Conservation (phyloP, 1,140 invertebrate genomes). For the Meloidogyne chitwoodi region DNA sequence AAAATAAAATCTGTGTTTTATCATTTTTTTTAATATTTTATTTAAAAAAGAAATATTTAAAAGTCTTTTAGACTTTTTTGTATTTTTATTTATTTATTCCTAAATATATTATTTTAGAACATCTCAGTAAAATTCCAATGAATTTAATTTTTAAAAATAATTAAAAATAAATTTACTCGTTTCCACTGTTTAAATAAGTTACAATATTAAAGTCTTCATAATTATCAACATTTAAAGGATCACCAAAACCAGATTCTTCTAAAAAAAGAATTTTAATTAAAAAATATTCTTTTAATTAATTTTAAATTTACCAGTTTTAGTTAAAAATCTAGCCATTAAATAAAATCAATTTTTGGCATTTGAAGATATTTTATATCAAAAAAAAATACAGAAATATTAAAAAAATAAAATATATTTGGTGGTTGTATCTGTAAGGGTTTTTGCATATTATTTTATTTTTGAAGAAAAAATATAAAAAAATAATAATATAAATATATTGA, state of each 20-base stretch:
- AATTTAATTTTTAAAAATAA: too few relatives aligned
- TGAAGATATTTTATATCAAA: not conserved
- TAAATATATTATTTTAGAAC: too few relatives aligned
- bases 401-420: not conserved
- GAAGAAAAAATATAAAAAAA: too few relatives aligned
- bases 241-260: constrained; percentile 51
- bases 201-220: constrained; percentile 48
- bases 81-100: too few relatives aligned
- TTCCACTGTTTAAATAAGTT: constrained; percentile 42
- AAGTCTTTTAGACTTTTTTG: too few relatives aligned
- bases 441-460: too few relatives aligned
- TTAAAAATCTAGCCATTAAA: constrained; percentile 15
- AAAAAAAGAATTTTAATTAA: constrained; percentile 7
- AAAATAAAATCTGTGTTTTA: too few relatives aligned
- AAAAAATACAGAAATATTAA: not conserved
- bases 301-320: constrained; percentile 21
- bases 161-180: constrained; percentile 11
- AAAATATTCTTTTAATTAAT: not conserved
- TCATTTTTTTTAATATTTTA: too few relatives aligned
- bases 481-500: too few relatives aligned
- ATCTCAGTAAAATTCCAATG: too few relatives aligned
- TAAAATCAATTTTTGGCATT: not conserved
- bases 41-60: too few relatives aligned
- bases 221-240: constrained; percentile 40
- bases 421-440: too few relatives aligned